These are phyloP conservation scores for Hoplodrina ambigua DNA, from an alignment of 2,888 invertebrate genomes.

Conservation along the genomic window DNA sequence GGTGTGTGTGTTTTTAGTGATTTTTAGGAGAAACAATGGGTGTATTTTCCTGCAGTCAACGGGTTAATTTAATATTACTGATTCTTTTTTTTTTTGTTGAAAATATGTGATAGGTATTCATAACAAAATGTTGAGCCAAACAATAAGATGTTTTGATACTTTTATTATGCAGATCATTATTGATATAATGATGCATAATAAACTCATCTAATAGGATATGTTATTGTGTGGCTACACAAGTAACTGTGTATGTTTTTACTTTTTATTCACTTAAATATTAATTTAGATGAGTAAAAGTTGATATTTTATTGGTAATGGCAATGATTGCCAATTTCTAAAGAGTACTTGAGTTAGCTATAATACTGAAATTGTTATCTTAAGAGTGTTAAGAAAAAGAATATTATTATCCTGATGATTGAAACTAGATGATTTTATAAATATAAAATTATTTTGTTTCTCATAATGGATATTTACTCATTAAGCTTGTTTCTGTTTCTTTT, in stretches of 20 bases:
- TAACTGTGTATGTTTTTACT: neutral
- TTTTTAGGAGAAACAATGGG: no score
- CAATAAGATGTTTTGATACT: slow-evolving; percentile 26
- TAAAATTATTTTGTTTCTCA: slow-evolving; percentile 41
- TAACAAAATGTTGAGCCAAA: neutral
- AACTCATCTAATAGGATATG: slow-evolving; percentile 21
- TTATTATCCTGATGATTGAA: slow-evolving; percentile 30
- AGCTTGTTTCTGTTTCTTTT: slow-evolving; percentile 4
- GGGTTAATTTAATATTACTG: neutral
- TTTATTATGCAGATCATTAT: slow-evolving; percentile 36
- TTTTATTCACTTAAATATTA: slow-evolving; percentile 50
- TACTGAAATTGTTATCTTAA: neutral
- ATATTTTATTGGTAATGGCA: slow-evolving; percentile 31
- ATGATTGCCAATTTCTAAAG: slow-evolving; percentile 46
- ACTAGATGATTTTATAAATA: slow-evolving; percentile 39
- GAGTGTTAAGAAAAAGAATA: neutral
- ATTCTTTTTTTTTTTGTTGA: slow-evolving; percentile 20
- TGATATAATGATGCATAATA: slow-evolving; percentile 39
- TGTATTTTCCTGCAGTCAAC: no score
- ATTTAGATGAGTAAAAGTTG: slow-evolving; percentile 43
- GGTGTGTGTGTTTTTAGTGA: no score
- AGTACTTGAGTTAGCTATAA: neutral
- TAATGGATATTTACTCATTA: slow-evolving; percentile 1
- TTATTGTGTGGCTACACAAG: slow-evolving; percentile 17
- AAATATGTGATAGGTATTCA: neutral